These are phyloP conservation scores for Nasonovia ribisnigri DNA, from an alignment of 2,888 invertebrate species.

Conservation along the genomic window DNA sequence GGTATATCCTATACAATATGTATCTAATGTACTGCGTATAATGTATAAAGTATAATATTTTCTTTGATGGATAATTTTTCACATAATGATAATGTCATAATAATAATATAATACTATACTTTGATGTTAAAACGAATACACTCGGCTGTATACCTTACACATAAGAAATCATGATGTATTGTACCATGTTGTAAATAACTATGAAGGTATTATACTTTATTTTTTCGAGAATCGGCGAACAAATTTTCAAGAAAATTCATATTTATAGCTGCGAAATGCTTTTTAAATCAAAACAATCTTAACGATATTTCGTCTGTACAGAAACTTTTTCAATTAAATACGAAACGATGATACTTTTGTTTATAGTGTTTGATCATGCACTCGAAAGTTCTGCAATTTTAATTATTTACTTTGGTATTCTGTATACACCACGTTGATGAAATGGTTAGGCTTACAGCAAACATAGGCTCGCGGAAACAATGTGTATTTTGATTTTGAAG, in stretches of 20 bases:
- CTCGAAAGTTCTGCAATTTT: slow-evolving; percentile 18
- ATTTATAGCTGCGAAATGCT: neutral
- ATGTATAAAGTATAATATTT: neutral
- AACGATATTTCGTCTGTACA: neutral
- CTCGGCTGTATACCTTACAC: too few relatives aligned
- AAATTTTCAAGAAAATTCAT: neutral
- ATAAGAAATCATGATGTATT: neutral
- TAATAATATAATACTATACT: neutral
- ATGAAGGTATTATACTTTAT: neutral
- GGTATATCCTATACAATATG: neutral
- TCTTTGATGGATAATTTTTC: neutral
- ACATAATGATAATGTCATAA: neutral
- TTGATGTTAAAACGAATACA: neutral
- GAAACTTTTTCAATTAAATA: slow-evolving; percentile 56
- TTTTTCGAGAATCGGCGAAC: neutral
- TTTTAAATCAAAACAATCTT: slow-evolving; percentile 11
- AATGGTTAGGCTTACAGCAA: neutral
- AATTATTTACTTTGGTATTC: slow-evolving; percentile 34
- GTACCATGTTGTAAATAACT: neutral
- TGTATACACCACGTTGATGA: neutral
- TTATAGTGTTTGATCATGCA: neutral
- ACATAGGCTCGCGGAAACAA: slow-evolving; percentile 19
- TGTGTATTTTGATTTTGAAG: slow-evolving; percentile 25
- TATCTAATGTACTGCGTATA: neutral
- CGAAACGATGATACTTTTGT: slow-evolving; percentile 35